Evolutionary conservation across 92 coral and sea anemone genomes (phyloP).

Genomic region (Heteractis magnifica): DNA sequence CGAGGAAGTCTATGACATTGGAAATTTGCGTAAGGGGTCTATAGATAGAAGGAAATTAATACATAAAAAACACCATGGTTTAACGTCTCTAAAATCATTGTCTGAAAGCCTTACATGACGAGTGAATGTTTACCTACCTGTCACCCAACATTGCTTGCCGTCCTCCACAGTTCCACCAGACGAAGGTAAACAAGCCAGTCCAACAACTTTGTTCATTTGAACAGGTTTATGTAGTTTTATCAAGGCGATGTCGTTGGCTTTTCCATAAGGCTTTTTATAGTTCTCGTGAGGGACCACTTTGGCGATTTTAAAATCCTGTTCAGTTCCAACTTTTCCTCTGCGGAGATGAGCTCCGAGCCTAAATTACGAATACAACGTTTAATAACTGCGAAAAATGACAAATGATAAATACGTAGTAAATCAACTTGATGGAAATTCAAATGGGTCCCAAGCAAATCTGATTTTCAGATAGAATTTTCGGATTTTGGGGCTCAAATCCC

Average conservation of each 20-base stretch:
- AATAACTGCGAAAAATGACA: neutral
- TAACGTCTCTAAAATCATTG: neutral
- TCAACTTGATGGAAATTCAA: too few relatives aligned
- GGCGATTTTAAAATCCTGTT: constrained; percentile 27
- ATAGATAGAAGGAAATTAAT: too few relatives aligned
- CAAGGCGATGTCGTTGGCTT: constrained; percentile 34
- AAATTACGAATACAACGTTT: neutral
- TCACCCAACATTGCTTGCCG: constrained; percentile 36
- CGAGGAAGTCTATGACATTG: too few relatives aligned
- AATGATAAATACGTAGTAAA: too few relatives aligned
- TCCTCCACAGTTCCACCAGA: constrained; percentile 11
- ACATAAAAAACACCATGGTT: too few relatives aligned
- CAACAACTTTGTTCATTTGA: constrained; percentile 12
- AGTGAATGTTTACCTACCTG: constrained; percentile 11
- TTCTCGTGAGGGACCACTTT: constrained; percentile 13
- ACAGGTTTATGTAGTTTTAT: constrained; percentile 29
- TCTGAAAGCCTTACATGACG: neutral
- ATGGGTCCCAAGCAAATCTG: too few relatives aligned
- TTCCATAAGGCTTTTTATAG: constrained; percentile 20
- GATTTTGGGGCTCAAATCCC: too few relatives aligned
- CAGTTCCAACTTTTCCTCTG: constrained; percentile 13
- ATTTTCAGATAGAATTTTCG: too few relatives aligned
- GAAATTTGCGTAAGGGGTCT: too few relatives aligned
- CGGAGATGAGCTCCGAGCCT: constrained; percentile 36
- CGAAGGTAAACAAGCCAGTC: constrained; percentile 24